Conservation (phyloP, 2,113 vertebrate species). For the Stegostoma tigrinum region DNA sequence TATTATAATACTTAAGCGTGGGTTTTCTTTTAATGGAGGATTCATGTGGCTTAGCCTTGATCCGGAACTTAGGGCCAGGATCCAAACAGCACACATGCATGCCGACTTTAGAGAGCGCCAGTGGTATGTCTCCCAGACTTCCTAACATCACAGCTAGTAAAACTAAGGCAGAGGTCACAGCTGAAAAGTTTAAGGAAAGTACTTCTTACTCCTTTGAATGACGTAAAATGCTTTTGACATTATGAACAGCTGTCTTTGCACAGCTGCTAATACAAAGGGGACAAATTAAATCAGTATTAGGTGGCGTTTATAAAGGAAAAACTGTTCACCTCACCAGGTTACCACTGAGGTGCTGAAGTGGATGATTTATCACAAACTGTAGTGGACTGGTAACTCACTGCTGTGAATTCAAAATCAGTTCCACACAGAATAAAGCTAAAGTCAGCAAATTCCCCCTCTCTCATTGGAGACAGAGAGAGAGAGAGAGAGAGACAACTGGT, state of each 20-base stretch:
- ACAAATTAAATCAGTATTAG: neutral
- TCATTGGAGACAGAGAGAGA: too few relatives aligned
- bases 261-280: neutral
- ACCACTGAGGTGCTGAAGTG: neutral
- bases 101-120: neutral
- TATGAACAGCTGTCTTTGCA: neutral
- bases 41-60: slow-evolving; percentile 29
- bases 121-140: neutral
- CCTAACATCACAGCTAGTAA: slow-evolving; percentile 5
- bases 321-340: neutral
- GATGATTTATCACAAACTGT: neutral
- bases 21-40: neutral
- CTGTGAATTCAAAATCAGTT: neutral
- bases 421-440: neutral
- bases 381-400: neutral
- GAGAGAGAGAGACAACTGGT: too few relatives aligned
- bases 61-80: neutral
- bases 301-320: neutral
- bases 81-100: neutral
- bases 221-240: neutral
- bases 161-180: slow-evolving; percentile 33
- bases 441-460: too few relatives aligned
- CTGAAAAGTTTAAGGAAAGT: neutral
- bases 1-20: neutral
- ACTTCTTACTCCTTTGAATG: neutral